A percentile compares a stretch with the other conserved stretches of the same genome.
These are phyloP conservation scores for Drosophila cyrtoloma DNA, from an alignment of 2,888 invertebrate species.

Conservation along the genomic window DNA sequence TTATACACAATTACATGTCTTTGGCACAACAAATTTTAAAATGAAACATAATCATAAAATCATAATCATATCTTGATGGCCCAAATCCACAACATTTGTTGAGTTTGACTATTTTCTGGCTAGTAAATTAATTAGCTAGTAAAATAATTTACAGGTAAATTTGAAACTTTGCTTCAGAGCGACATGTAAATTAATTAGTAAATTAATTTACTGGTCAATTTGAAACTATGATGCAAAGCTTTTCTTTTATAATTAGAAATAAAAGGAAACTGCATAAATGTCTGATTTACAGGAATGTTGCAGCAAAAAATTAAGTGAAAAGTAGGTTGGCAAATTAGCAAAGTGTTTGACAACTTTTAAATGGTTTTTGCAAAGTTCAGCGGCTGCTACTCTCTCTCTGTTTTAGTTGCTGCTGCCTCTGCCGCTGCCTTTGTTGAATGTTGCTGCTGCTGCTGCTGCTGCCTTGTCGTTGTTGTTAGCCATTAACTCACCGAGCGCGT, in stretches of 20 bases:
- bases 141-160: conserved; percentile 1
- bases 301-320: conserved; percentile 11
- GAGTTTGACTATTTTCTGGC: background rate
- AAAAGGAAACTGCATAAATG: background rate
- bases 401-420: background rate
- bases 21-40: background rate
- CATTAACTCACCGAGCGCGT: conserved; percentile 40
- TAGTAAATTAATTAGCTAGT: conserved; percentile 7
- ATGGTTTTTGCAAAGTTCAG: conserved; percentile 47
- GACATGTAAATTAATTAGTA: conserved; percentile 6
- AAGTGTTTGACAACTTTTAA: conserved; percentile 60
- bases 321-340: conserved; percentile 40
- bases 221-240: background rate
- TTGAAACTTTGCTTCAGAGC: background rate
- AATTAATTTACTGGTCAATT: background rate
- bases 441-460: conserved; percentile 1
- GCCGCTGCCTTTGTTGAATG: conserved; percentile 15
- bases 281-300: background rate
- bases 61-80: background rate
- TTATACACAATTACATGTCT: background rate
- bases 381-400: conserved; percentile 4
- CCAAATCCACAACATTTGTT: background rate
- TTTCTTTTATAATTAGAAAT: background rate
- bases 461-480: conserved; percentile 18
- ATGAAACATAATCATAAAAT: background rate